Evolutionary conservation across 2,113 vertebrate species (phyloP).

Genomic region (Nycticryphes semicollaris): DNA sequence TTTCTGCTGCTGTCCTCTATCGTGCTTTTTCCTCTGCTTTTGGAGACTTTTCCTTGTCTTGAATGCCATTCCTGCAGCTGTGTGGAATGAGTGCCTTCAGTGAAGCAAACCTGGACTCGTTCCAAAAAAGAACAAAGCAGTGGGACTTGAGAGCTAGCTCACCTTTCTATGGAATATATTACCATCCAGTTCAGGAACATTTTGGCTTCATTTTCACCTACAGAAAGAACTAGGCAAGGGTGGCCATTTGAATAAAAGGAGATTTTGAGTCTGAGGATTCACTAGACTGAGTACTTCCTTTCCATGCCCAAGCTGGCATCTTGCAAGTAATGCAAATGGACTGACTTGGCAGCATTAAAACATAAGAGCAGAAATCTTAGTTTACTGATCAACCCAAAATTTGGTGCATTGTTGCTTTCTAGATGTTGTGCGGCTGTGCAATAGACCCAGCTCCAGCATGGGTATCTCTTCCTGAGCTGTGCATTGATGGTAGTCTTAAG

Average conservation of each 20-base stretch:
- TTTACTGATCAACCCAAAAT: neutral
- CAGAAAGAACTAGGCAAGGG: neutral
- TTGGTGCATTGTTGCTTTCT: neutral
- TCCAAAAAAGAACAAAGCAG: neutral
- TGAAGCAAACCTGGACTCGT: neutral
- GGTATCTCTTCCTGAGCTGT: neutral
- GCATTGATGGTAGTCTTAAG: neutral
- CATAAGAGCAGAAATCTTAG: neutral
- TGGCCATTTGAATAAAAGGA: neutral
- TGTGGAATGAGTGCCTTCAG: neutral
- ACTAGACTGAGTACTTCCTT: neutral
- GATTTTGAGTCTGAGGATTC: neutral
- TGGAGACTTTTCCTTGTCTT: neutral
- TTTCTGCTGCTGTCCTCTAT: neutral
- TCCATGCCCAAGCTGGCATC: neutral
- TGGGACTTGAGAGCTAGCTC: neutral
- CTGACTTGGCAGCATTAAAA: neutral
- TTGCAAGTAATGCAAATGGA: neutral
- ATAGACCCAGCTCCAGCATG: neutral
- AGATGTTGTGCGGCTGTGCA: neutral
- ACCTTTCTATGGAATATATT: neutral
- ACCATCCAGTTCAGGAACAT: neutral
- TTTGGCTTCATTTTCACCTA: neutral
- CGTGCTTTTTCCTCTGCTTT: neutral
- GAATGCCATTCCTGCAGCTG: neutral